Evolutionary conservation across 2,888 invertebrate species (phyloP).

Genomic region (Strigamia crassipes): DNA sequence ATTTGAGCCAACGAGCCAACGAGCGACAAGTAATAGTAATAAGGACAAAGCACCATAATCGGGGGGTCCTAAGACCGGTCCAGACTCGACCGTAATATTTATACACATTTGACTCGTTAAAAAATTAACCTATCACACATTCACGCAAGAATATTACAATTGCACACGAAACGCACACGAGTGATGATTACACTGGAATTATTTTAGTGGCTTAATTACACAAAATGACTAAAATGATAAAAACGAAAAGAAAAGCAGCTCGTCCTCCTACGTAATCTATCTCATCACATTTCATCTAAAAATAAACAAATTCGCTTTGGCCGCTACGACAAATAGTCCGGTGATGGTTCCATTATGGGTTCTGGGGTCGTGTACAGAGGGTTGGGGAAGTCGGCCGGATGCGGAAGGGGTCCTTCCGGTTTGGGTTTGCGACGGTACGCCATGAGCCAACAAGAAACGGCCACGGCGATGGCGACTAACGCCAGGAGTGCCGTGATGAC

Average conservation of each 20-base stretch:
- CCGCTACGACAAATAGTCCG: slow-evolving; percentile 68
- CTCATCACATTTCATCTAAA: background rate
- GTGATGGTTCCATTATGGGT: slow-evolving; percentile 79
- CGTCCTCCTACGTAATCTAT: too few species aligned
- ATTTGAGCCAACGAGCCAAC: background rate
- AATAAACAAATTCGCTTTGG: slow-evolving; percentile 20
- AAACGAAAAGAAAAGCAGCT: background rate
- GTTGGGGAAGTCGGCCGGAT: slow-evolving; percentile 94
- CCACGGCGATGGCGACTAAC: slow-evolving; percentile 89
- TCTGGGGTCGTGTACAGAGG: slow-evolving; percentile 85
- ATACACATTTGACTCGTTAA: slow-evolving; percentile 1
- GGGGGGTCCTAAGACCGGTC: background rate
- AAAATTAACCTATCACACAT: background rate
- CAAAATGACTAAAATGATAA: background rate
- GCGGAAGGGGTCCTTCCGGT: slow-evolving; percentile 85
- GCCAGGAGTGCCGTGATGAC: slow-evolving; percentile 89
- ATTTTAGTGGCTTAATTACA: slow-evolving; percentile 1
- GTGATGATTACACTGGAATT: background rate
- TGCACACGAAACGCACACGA: background rate
- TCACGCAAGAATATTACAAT: slow-evolving; percentile 7
- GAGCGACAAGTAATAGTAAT: background rate
- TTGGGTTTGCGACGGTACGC: slow-evolving; percentile 87
- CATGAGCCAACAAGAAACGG: slow-evolving; percentile 94
- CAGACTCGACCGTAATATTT: background rate
- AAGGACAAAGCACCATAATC: slow-evolving; percentile 9